Percentiles rank a stretch among this genome's conserved stretches.
Conservation (phyloP, 1,140 invertebrate genomes). For the Chrysomallon squamiferum region DNA sequence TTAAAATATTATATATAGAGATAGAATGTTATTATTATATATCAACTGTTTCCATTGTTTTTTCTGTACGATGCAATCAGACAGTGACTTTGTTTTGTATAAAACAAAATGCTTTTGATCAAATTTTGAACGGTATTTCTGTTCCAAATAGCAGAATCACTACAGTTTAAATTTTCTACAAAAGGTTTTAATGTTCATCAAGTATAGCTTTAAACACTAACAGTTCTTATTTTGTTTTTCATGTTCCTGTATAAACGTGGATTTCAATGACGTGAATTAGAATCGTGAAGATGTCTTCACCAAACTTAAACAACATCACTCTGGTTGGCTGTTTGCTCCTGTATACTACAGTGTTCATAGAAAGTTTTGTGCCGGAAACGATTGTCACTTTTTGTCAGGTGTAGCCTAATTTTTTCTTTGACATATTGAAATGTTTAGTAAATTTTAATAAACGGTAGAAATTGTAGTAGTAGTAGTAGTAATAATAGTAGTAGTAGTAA, state of each 20-base stretch:
- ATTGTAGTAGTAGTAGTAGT: no score
- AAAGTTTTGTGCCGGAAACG: not conserved
- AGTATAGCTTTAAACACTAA: not conserved
- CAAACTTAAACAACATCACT: slow-evolving; percentile 96
- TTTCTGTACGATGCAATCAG: no score
- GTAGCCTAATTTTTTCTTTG: no score
- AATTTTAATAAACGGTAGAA: no score
- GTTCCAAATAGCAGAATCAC: no score
- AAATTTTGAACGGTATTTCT: no score
- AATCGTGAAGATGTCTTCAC: slow-evolving; percentile 98
- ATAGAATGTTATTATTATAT: not conserved
- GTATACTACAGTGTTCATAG: slow-evolving; percentile 88
- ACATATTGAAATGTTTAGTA: no score
- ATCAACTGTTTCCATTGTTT: no score
- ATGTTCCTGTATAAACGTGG: not conserved
- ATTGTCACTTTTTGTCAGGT: no score
- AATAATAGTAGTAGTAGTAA: no score
- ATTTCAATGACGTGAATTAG: slow-evolving; percentile 63
- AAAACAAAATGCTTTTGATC: not conserved
- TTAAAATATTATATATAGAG: not conserved
- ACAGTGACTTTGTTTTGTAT: no score
- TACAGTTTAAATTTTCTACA: not conserved
- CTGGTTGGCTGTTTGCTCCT: slow-evolving; percentile 96
- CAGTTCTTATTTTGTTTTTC: not conserved
- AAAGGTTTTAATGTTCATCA: not conserved